phyloP scores from a whole-genome alignment of 2,113 vertebrate genomes.

The Mellivora capensis region DNA sequence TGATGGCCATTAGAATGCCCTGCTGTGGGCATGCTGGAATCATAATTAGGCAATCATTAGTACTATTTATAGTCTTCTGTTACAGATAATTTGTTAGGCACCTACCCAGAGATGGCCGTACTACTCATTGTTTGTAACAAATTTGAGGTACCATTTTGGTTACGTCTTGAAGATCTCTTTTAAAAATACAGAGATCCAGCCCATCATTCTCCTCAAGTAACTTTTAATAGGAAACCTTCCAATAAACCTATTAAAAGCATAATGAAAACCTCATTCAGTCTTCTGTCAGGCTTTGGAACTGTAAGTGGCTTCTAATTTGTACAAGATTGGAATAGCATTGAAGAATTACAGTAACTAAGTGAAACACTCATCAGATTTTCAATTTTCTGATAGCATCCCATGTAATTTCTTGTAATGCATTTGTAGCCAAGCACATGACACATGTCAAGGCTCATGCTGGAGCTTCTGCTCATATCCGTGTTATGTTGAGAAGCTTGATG shows the following conservation, averaged over 20 bases:
- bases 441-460: slow-evolving; percentile 71
- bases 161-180: slow-evolving; percentile 39
- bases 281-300: slow-evolving; percentile 79
- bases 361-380: slow-evolving; percentile 83
- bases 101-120: background rate
- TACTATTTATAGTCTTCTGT: background rate
- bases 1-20: background rate
- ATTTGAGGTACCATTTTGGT: slow-evolving; percentile 14
- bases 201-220: slow-evolving; percentile 64
- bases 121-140: background rate
- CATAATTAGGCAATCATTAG: background rate
- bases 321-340: slow-evolving; percentile 81
- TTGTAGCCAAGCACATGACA: slow-evolving; percentile 75
- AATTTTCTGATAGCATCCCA: slow-evolving; percentile 86
- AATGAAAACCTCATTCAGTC: slow-evolving; percentile 81
- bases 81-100: background rate
- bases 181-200: slow-evolving; percentile 36
- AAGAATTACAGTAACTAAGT: slow-evolving; percentile 85
- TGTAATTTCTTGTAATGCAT: slow-evolving; percentile 83
- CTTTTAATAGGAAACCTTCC: slow-evolving; percentile 79
- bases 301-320: slow-evolving; percentile 85
- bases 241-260: slow-evolving; percentile 80
- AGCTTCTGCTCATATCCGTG: slow-evolving; percentile 38
- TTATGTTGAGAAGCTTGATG: slow-evolving; percentile 20
- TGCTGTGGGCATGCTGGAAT: background rate